Base-by-base conservation (phyloP, 2,888 invertebrate genomes). In the Ectemnius lituratus region DNA sequence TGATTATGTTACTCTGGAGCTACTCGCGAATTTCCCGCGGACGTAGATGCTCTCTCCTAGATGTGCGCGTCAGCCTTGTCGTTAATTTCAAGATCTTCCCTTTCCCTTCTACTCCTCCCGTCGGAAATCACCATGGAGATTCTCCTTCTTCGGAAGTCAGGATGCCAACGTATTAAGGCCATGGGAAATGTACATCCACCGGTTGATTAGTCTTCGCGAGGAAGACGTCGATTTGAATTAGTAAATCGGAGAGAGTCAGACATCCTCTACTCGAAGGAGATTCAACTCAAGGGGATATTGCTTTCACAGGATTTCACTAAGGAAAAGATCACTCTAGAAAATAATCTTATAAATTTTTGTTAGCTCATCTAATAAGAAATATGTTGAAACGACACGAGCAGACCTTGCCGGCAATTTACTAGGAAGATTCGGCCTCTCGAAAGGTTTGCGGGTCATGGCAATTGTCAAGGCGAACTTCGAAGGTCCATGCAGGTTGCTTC, bases 1-100 rank as follows among this genome's bases (percentile, higher is more conserved):
- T 83, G 68, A 84, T 85, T 80, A 75, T 76, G 75, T 75, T 78
- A 77, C 70, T 76, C 71, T 16, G 1, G 52, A 14, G 63, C 74
- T 76, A 73, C 71, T 62, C 28, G 76, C 65, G 82, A 66, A 76
- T 75, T 78, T 79, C 74, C 60, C 65, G 75, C 64, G 78, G 78
- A 83, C 75, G 64, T 63, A 63, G 62, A 78, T 68, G 60, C 52
- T 52, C 37, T 37, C 52, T 13, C 8, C 2, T 16, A 52, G 23
- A 3, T 23, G 23, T 63, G 69, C 69, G 69, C 62, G 70, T 73
- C 37, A 37, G 37, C 8, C 37, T 37, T 37, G 75, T 67, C 60
- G 78, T 73, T 62, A 71, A 71, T 76, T 76, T 76, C 73, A 58
- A 61, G 62, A 70, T 46, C 71, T 74, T 62, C 46, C 11, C 37